Evolutionary conservation across 2,797 vertebrate genomes (phyloP).

Genomic region (Hylomyscus alleni): DNA sequence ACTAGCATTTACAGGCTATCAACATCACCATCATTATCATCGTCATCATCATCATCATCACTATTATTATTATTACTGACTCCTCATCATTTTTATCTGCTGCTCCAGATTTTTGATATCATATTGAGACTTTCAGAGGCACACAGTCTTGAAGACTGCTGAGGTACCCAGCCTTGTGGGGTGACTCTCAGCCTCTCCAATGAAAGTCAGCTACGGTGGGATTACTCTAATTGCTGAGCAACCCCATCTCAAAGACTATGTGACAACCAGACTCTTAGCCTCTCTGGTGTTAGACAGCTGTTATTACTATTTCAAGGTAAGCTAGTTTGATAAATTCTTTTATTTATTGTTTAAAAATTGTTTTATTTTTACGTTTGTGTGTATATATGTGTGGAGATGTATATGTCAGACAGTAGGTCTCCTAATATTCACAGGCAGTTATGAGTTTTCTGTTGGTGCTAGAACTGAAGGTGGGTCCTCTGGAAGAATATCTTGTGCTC

Average conservation of each 20-base stretch:
- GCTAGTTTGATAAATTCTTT: neutral
- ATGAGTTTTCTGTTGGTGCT: neutral
- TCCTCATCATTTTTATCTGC: neutral
- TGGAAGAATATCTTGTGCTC: neutral
- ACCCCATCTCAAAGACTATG: neutral
- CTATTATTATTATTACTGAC: neutral
- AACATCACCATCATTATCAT: neutral
- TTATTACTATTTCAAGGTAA: neutral
- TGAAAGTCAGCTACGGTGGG: neutral
- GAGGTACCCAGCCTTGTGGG: neutral
- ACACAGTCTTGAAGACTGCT: neutral
- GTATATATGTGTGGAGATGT: neutral
- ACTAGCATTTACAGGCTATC: neutral
- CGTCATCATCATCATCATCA: too few relatives aligned
- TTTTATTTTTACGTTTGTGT: neutral
- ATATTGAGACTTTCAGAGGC: neutral
- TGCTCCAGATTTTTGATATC: neutral
- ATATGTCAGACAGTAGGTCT: neutral
- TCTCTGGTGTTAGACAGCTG: neutral
- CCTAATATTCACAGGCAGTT: neutral
- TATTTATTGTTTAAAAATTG: neutral
- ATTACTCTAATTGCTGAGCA: neutral
- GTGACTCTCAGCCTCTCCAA: neutral
- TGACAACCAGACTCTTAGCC: neutral
- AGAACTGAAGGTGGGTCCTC: too few relatives aligned